Evolutionary conservation across 2,888 invertebrate genomes (phyloP).

Genomic region (Odontothrips loti): DNA sequence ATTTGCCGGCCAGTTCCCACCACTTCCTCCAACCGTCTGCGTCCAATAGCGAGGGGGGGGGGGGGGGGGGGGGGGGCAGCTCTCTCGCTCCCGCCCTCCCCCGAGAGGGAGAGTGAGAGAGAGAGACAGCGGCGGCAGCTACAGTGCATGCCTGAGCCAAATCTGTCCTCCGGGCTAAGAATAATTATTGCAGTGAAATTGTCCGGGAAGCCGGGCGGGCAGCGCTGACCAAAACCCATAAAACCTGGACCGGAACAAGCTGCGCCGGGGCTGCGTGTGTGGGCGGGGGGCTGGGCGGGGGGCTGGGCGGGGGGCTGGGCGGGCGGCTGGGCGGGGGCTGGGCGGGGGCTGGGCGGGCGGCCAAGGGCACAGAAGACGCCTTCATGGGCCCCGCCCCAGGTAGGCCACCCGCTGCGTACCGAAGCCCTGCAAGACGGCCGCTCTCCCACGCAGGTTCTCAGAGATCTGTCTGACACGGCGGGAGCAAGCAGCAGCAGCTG

Average conservation of each 20-base stretch:
- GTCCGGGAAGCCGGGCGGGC: background rate
- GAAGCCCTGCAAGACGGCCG: too few relatives aligned
- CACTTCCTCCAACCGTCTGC: background rate
- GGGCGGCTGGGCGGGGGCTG: too few relatives aligned
- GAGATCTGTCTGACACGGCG: too few relatives aligned
- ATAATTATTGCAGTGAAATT: constrained; percentile 21
- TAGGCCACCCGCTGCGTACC: too few relatives aligned
- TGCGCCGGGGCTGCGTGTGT: background rate
- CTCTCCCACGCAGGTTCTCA: too few relatives aligned
- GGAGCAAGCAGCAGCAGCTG: too few relatives aligned
- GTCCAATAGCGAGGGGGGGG: background rate
- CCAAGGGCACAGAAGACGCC: too few relatives aligned
- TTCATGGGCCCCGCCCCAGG: too few relatives aligned
- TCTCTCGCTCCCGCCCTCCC: too few relatives aligned
- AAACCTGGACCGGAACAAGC: background rate
- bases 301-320: background rate
- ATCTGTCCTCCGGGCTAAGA: constrained; percentile 9
- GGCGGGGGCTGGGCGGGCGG: too few relatives aligned
- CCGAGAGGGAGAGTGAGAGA: background rate
- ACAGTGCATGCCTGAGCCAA: background rate
- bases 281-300: background rate
- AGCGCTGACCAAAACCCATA: background rate
- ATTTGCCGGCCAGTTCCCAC: background rate
- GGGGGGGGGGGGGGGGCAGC: background rate
- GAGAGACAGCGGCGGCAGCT: background rate